phyloP scores from a whole-genome alignment of 2,797 vertebrate species.

The Lepilemur ruficaudatus region DNA sequence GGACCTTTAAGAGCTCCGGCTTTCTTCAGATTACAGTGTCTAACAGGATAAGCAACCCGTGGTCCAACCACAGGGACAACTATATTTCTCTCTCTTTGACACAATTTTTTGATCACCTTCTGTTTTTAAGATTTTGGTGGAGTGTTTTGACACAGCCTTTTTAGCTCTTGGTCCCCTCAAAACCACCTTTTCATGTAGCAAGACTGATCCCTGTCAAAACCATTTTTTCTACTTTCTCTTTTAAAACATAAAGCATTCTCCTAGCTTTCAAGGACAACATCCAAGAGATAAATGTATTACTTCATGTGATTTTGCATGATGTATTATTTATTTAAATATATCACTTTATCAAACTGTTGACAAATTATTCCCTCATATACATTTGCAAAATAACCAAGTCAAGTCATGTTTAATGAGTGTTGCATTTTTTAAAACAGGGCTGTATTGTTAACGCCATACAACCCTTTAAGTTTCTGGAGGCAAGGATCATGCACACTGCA shows the following conservation, averaged over 20 bases:
- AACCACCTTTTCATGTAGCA: background rate
- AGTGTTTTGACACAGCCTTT: background rate
- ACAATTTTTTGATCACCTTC: background rate
- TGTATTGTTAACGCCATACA: background rate
- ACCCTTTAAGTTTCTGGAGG: background rate
- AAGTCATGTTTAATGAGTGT: background rate
- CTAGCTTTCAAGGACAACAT: background rate
- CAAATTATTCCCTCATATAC: background rate
- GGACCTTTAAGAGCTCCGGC: accelerated
- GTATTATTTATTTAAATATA: background rate
- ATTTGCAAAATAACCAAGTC: background rate
- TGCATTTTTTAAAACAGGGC: background rate
- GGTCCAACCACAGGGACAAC: accelerated
- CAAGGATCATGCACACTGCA: background rate
- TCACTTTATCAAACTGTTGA: background rate
- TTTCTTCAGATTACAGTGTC: background rate
- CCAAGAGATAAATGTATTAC: background rate
- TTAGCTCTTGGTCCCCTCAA: background rate
- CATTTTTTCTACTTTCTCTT: background rate
- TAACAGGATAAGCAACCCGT: too few species aligned
- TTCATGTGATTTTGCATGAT: background rate
- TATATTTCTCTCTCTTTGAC: background rate
- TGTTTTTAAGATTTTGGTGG: background rate
- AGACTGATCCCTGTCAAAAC: accelerated
- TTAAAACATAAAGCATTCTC: background rate